Evolutionary conservation across 2,797 vertebrate genomes (phyloP), one percentile per base, ranked within the genome.

Genomic region (Liasis olivaceus): DNA sequence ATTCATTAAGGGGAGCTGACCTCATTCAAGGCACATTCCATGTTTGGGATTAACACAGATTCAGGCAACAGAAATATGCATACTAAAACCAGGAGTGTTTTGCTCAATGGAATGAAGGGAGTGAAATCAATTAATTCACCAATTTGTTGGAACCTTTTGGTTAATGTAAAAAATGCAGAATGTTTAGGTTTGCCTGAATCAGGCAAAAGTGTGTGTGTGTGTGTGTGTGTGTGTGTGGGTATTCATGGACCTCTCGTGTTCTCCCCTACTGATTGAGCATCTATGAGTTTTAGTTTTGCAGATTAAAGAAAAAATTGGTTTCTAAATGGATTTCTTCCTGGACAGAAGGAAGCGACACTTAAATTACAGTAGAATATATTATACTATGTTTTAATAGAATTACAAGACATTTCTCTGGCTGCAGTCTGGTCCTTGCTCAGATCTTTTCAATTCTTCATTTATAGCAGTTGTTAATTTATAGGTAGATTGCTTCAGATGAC

Each of bases 1-100:
- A 85, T 90, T 90, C 91, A 92, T 92, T 92, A 90, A 87, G 51
- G 69, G 31, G 88, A 84, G 62, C 28, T 92, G 93, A 90, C 91
- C 91, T 93, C 88, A 90, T 93, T 92, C 51, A 90, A 87, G 66
- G 60, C 88, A 51, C 60, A 90, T 88, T 92, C 88, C n/a, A 36
- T 84, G 85, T 84, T 92, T 92, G 88, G 69, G 91, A 93, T 84
- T 64, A 92, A 89, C 56, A 64, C 36, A 84, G 69, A 62, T 26
- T 62, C 72, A 85, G 69, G 60, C 51, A 58, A 60, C 28, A 60
- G 51, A 85, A 84, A 66, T 92, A 90, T 93, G 31, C 36, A 58
- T 85, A 85, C 62, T 60, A 20, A 90, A 20, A 14, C 85, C 81
- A 69, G 54, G 22, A 47, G 51, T 22, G 26, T 60, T 24, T 15